Evolutionary conservation across 1,140 invertebrate species (phyloP), one percentile per base, ranked within the genome.

Genomic region (Notospermus geniculatus): DNA sequence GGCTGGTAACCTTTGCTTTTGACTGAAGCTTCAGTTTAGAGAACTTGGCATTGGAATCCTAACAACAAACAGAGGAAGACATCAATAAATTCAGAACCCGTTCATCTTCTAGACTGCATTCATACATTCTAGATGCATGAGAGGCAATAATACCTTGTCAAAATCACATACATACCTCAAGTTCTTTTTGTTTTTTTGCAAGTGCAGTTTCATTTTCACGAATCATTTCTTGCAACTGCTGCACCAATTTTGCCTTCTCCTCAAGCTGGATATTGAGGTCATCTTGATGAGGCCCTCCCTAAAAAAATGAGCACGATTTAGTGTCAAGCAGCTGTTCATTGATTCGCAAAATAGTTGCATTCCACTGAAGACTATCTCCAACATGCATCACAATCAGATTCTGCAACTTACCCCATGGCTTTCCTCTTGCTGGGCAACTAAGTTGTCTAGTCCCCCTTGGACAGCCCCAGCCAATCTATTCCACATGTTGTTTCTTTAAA

Each of bases 1-100:
- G 69, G 41, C 75, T 76, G 4, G 71, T 71, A 59, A 70, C 70
- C 66, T 77, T 80, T 5, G 78, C 77, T 66, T 81, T 82, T 28
- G 76, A 71, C 52, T 81, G 80, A 1, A 82, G 72, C 63, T 78
- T 78, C 59, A 79, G 62, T 66, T 80, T 82, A 17, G 79, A 77
- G 27, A 82, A 63, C 41, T 80, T 80, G 2, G 75, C 65, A 67
- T 74, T 76, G 53, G 74, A 71, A 45, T 82, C 80, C 82, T 82
- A 63, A 43, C 68, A 72, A 41, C 45, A 57, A 45, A 56, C 55
- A 65, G 28, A 57, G 25, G 23, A 22, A 17, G 23, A 61, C 9
- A 1, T 17, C 19, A 50, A 5, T 27, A 59, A 50, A 50, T 29
- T 50, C 22, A 9, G 41, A 19, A n/a, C n/a, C n/a, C n/a, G n/a